phyloP scores from a whole-genome alignment of 1,140 invertebrate species.

The Hirudo medicinalis region DNA sequence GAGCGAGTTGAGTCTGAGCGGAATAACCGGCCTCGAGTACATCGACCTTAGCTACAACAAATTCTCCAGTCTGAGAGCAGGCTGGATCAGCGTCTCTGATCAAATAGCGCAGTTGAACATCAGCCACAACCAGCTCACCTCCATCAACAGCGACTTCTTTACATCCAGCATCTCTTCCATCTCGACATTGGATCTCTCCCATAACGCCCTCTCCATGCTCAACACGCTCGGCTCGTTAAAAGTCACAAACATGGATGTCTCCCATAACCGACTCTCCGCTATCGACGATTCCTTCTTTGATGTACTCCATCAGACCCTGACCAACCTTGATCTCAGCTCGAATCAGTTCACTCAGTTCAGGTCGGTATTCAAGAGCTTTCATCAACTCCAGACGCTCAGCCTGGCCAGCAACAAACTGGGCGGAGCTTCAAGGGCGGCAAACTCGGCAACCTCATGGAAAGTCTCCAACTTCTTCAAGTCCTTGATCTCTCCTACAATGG shows the following conservation, averaged over 20 bases:
- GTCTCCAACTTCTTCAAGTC: slow-evolving; percentile 12
- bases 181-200: slow-evolving; percentile 19
- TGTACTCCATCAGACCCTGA: background rate
- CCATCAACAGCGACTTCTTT: slow-evolving; percentile 16
- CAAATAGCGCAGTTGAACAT: slow-evolving; percentile 18
- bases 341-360: slow-evolving; percentile 17
- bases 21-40: slow-evolving; percentile 8
- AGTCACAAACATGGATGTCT: slow-evolving; percentile 16
- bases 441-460: slow-evolving; percentile 9
- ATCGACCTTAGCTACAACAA: slow-evolving; percentile 20
- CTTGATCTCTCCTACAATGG: slow-evolving; percentile 19
- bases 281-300: slow-evolving; percentile 10
- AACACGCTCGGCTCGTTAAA: slow-evolving; percentile 7
- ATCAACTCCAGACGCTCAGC: slow-evolving; percentile 15
- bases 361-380: slow-evolving; percentile 11
- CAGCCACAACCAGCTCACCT: slow-evolving; percentile 20
- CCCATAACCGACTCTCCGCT: slow-evolving; percentile 12
- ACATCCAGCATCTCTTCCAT: slow-evolving; percentile 2
- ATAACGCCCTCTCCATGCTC: slow-evolving; percentile 15
- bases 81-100: slow-evolving; percentile 16
- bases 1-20: slow-evolving; percentile 1
- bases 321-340: slow-evolving; percentile 10
- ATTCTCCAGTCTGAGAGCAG: slow-evolving; percentile 3
- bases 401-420: slow-evolving; percentile 21
- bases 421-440: slow-evolving; percentile 3